Percentiles rank a stretch among this genome's conserved stretches.
These are phyloP conservation scores for Porites divaricata DNA, from an alignment of 92 coral and sea anemone species.

Conservation along the genomic window DNA sequence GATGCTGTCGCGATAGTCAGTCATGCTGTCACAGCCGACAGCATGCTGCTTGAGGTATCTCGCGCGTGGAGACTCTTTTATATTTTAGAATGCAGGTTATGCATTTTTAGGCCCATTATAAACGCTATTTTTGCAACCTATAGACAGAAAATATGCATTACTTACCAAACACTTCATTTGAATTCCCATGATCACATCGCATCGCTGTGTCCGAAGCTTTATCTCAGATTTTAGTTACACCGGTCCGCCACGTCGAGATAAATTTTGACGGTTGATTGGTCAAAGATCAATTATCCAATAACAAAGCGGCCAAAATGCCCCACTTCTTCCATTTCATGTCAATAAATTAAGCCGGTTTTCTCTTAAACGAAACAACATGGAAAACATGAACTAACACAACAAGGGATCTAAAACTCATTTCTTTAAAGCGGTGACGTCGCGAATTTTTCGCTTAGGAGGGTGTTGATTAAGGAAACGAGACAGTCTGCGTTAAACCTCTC, in stretches of 20 bases:
- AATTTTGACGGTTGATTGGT: conserved; percentile 29
- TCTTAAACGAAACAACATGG: conserved; percentile 16
- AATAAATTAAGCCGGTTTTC: conserved; percentile 5
- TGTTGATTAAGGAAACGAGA: not conserved
- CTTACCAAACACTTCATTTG: conserved; percentile 17
- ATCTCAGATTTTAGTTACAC: not conserved
- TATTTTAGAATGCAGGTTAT: not conserved
- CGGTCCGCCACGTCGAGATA: conserved; percentile 3
- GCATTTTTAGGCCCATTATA: not conserved
- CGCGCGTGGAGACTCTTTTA: not conserved
- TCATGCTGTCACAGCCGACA: not conserved
- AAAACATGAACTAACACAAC: conserved; percentile 7
- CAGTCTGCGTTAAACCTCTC: not conserved
- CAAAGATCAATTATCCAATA: conserved; percentile 41
- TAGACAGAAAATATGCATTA: conserved; percentile 4
- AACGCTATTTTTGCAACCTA: not conserved
- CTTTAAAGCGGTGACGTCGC: not conserved
- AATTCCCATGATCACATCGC: not conserved
- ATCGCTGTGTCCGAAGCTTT: not conserved
- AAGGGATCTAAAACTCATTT: not conserved
- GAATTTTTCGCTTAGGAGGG: not conserved
- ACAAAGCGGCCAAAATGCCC: conserved; percentile 18
- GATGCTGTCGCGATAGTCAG: not conserved
- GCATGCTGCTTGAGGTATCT: not conserved
- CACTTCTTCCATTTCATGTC: not conserved